Conservation (phyloP, 2,888 invertebrate genomes). For the Dicyrtomina minuta region DNA sequence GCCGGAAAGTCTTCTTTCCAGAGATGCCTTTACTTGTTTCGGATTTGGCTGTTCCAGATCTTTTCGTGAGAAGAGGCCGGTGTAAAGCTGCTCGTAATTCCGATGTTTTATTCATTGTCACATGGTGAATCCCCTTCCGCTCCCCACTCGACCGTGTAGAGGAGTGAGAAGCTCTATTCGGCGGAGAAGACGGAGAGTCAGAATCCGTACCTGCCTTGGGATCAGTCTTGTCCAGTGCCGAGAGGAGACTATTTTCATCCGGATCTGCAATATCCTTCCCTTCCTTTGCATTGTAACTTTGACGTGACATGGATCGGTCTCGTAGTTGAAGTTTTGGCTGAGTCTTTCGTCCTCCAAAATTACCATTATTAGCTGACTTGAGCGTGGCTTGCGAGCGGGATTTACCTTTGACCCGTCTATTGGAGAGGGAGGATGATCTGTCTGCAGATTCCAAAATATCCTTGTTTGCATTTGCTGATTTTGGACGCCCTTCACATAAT, state of each 20-base stretch:
- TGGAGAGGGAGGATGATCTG: not conserved
- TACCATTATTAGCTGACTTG: not conserved
- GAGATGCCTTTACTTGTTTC: not conserved
- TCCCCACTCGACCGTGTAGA: not conserved
- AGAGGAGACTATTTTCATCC: not conserved
- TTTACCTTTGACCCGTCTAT: conserved; percentile 7
- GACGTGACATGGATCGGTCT: not conserved
- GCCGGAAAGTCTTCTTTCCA: no score
- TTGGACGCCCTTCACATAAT: conserved; percentile 5
- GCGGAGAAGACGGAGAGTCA: not conserved
- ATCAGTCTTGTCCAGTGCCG: not conserved
- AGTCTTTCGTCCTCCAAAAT: not conserved
- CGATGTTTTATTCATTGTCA: conserved; percentile 25
- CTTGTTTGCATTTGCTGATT: conserved; percentile 16
- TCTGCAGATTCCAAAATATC: not conserved
- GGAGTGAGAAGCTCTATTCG: not conserved
- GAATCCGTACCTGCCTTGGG: not conserved
- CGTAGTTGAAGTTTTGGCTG: conserved; percentile 1
- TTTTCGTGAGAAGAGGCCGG: not conserved
- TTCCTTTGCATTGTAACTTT: not conserved
- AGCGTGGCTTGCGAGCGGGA: conserved; percentile 14
- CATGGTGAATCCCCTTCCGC: not conserved
- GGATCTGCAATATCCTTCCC: not conserved
- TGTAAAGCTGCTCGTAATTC: conserved; percentile 19
- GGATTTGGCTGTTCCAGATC: conserved; percentile 9